Base-by-base conservation (phyloP, 2,888 invertebrate genomes). In the Thera britannica region DNA sequence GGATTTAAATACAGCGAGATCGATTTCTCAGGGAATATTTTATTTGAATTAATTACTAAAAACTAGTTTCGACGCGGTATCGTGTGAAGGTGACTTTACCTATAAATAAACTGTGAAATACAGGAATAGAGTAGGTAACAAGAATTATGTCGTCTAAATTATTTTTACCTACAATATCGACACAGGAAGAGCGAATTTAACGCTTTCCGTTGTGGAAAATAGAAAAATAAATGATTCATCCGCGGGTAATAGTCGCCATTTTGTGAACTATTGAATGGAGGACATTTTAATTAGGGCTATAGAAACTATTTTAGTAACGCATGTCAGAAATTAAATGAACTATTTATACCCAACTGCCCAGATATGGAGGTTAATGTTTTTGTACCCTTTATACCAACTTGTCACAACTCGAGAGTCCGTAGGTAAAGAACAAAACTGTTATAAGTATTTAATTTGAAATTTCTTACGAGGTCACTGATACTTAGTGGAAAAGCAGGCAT, bases 171-270 rank as follows among this genome's bases (percentile, higher is more conserved):
- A 77, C 77, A 71, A 64, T 75, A 69, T 62, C 55, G 69, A 67
- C 67, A 76, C 83, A 79, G 86, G 86, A 86, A 79, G 79, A 74
- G 72, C 70, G 75, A 75, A 84, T 81, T 85, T 84, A 83, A 79
- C 78, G 76, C 80, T 83, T 79, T 84, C 85, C 84, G 83, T 76
- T 67, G 77, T 67, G 72, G 51, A 77, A 79, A 76, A 78, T 75
- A 62, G 58, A 68, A 71, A 71, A 70, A 72, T 72, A 67, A 63
- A 71, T 75, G 73, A 73, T 70, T 74, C 71, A 69, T 66, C 61
- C 54, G 35, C 2, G 49, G 49, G 60, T 64, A 68, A 64, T 64
- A 52, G 67, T 59, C 61, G 46, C 77, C 75, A 77, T 75, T 78
- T 79, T 77, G 75, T 72, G 75, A 76, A 76, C 75, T 72, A 79